Conservation (phyloP, 2,113 vertebrate species). For the Conger conger region DNA sequence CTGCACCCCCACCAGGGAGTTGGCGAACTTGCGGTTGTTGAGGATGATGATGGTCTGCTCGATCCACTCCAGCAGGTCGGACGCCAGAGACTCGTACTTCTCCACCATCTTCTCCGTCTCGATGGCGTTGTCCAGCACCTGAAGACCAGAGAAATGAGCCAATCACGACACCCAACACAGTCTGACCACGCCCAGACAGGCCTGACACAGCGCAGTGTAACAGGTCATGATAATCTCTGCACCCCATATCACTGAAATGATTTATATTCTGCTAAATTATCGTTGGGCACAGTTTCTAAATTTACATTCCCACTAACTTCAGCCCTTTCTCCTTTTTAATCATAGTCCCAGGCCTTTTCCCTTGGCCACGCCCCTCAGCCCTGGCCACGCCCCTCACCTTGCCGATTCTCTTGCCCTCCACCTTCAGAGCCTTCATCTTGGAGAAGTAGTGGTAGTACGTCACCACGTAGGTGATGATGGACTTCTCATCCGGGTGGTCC, state of each 20-base stretch:
- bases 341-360: too few species aligned
- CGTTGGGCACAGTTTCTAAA: too few species aligned
- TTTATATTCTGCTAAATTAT: too few species aligned
- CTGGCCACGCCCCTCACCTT: slow-evolving; percentile 74
- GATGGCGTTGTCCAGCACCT: slow-evolving; percentile 95
- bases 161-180: neutral
- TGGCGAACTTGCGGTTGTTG: slow-evolving; percentile 96
- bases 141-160: neutral
- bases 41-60: slow-evolving; percentile 97
- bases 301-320: too few species aligned
- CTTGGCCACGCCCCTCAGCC: slow-evolving; percentile 48
- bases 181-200: neutral
- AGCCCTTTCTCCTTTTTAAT: too few species aligned
- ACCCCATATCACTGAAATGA: too few species aligned
- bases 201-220: too few species aligned
- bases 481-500: slow-evolving; percentile 74
- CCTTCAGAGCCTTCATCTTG: slow-evolving; percentile 97
- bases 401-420: slow-evolving; percentile 94
- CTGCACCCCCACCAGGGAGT: slow-evolving; percentile 89
- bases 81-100: slow-evolving; percentile 92
- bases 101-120: slow-evolving; percentile 97
- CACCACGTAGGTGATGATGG: slow-evolving; percentile 80
- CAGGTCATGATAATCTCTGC: too few species aligned
- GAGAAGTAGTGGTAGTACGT: slow-evolving; percentile 98
- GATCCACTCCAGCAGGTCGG: slow-evolving; percentile 96